Evolutionary conservation across 2,113 vertebrate species (phyloP), one percentile per base, ranked within the genome.

Genomic region (Regulus satrapa): DNA sequence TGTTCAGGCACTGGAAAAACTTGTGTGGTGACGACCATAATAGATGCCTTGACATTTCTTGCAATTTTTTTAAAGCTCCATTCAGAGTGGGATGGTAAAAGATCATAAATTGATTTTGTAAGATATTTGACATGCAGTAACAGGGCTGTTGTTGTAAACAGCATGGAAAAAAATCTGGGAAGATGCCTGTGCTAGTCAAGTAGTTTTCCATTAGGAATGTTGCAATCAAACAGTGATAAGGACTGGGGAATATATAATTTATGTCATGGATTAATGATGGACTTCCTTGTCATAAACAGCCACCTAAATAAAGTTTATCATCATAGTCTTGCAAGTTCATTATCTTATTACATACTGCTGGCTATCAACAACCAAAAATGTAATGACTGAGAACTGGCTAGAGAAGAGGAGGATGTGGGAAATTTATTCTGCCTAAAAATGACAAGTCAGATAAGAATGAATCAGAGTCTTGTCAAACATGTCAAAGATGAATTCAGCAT

Each of bases 151-250:
- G 24, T 31, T 92, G 18, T 41, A 51, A 90, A 58, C 3, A 52
- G 17, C 12, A 20, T 10, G 3, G 31, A 79, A 61, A 48, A 48
- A 64, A 88, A 61, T 79, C 36, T 69, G 31, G 45, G 38, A 82
- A 79, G 29, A 66, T 9, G n/a, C 2, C 8, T 32, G 4, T 23
- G 32, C 56, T 1, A 1, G 19, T 56, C 0, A 0, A 72, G 19
- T 17, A 64, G 6, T 72, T 88, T 89, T 79, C 40, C 45, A 38
- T 5, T 48, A 85, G 38, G n/a, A 66, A 66, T 19, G 29, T 8
- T 58, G 16, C 32, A 68, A 6, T 52, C 28, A 49, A 72, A 58
- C 25, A 82, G 23, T 41, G 10, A 2, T 20, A 56, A 75, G 12
- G 29, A 31, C 7, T 49, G 29, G 48, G 66, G 23, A 58, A 80